phyloP scores from a whole-genome alignment of 1,140 invertebrate genomes.

The Drosophila tropicalis region DNA sequence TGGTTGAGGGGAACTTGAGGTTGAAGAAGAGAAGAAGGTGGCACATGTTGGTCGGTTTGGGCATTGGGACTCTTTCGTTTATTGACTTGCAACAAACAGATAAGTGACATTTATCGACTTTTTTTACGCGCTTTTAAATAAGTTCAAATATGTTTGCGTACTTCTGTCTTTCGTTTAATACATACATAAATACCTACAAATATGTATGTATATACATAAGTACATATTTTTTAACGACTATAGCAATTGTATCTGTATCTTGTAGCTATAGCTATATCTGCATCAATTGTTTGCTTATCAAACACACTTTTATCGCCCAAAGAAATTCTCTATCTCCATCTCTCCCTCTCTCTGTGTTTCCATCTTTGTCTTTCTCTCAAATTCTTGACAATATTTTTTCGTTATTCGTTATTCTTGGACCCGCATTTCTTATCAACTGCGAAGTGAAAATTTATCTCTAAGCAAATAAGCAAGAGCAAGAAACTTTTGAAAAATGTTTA shows the following conservation, averaged over 20 bases:
- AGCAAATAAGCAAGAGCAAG: constrained; percentile 57
- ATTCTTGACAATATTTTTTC: constrained; percentile 59
- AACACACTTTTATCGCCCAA: constrained; percentile 68
- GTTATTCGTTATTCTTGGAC: constrained; percentile 42
- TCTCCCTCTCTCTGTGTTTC: constrained; percentile 23
- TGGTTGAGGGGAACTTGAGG: not conserved
- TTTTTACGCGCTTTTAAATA: constrained; percentile 76
- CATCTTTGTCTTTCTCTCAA: constrained; percentile 19
- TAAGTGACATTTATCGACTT: constrained; percentile 80
- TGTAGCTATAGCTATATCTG: constrained; percentile 49
- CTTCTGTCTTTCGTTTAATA: constrained; percentile 42
- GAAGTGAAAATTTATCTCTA: constrained; percentile 63
- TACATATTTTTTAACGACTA: constrained; percentile 16
- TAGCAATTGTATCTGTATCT: constrained; percentile 43
- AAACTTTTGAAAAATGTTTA: constrained; percentile 73
- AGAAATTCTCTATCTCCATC: constrained; percentile 44
- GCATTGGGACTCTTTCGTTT: constrained; percentile 11
- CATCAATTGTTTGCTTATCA: constrained; percentile 53
- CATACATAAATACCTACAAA: not conserved
- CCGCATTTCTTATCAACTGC: constrained; percentile 52
- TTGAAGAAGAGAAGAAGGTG: not conserved
- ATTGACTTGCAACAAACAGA: constrained; percentile 70
- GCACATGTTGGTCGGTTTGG: not conserved
- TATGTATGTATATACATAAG: not conserved
- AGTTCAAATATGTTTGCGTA: constrained; percentile 76